phyloP scores from a whole-genome alignment of 2,113 vertebrate species.

The Gopherus flavomarginatus region DNA sequence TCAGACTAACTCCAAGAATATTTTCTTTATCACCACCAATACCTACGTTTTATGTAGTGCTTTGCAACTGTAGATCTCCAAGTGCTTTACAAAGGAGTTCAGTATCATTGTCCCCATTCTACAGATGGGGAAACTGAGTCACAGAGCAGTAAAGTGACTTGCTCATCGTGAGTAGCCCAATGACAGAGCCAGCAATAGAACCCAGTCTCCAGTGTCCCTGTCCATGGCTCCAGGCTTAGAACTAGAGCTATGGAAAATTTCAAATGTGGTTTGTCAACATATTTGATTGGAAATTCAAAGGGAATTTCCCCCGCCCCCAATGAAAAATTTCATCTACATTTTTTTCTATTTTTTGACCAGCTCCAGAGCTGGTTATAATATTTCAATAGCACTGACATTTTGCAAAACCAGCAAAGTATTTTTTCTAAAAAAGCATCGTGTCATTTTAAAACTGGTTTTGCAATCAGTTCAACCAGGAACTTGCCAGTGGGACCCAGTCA shows the following conservation, averaged over 20 bases:
- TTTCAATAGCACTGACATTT: not conserved
- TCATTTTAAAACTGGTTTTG: not conserved
- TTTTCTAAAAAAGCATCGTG: not conserved
- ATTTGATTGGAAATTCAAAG: not conserved
- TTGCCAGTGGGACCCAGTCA: not conserved
- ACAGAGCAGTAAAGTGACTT: not conserved
- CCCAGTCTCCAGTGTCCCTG: not conserved
- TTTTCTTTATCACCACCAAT: not conserved
- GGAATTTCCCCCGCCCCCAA: rapidly evolving
- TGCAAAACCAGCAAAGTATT: not conserved
- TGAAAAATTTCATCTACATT: not conserved
- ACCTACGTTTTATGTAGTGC: not conserved
- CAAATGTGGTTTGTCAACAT: not conserved
- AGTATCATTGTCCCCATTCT: not conserved
- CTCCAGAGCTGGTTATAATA: not conserved
- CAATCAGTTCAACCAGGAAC: not conserved
- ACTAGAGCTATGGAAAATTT: not conserved
- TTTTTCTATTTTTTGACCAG: not conserved
- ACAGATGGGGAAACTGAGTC: not conserved
- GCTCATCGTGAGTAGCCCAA: not conserved
- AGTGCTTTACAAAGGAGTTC: not conserved
- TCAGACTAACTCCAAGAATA: not conserved
- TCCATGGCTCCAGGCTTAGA: not conserved
- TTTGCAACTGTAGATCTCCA: not conserved
- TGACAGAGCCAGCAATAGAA: not conserved